phyloP scores from a whole-genome alignment of 2,113 vertebrate genomes.

The Bujurquina vittata region DNA sequence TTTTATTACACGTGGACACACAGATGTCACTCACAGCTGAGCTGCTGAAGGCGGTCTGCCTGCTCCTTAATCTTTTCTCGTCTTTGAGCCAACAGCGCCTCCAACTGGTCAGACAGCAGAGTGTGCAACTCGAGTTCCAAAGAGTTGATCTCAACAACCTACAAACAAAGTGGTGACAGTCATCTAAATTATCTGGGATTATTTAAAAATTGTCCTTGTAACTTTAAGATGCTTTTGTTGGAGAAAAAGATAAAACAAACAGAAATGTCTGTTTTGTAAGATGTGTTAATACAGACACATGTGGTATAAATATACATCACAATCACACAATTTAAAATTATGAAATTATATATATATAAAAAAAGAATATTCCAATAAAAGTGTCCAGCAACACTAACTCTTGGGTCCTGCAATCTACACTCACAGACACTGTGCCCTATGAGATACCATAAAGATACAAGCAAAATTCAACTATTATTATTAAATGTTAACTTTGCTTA shows the following conservation, averaged over 20 bases:
- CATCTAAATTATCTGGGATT: not conserved
- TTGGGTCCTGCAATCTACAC: not conserved
- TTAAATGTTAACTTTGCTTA: not conserved
- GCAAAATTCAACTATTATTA: not conserved
- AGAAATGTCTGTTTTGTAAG: not conserved
- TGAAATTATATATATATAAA: too few relatives aligned
- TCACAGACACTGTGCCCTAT: not conserved
- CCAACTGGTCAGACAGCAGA: conserved; percentile 82
- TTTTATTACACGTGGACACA: conserved; percentile 32
- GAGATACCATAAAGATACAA: not conserved
- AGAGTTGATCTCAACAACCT: conserved; percentile 86
- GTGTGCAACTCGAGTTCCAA: conserved; percentile 85
- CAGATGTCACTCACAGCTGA: conserved; percentile 82
- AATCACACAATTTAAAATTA: not conserved
- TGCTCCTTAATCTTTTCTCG: conserved; percentile 82
- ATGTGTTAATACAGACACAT: not conserved
- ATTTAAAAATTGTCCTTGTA: not conserved
- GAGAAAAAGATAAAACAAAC: not conserved
- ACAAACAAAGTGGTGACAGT: not conserved
- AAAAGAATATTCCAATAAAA: not conserved
- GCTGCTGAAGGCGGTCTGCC: conserved; percentile 81
- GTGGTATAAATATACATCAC: too few relatives aligned
- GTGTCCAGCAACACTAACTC: not conserved
- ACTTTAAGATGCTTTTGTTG: not conserved
- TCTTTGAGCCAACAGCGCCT: conserved; percentile 78